Conservation (phyloP, 30 jellyfish, hydroid and myxozoan genomes). For the Chrysaora quinquecirrha region DNA sequence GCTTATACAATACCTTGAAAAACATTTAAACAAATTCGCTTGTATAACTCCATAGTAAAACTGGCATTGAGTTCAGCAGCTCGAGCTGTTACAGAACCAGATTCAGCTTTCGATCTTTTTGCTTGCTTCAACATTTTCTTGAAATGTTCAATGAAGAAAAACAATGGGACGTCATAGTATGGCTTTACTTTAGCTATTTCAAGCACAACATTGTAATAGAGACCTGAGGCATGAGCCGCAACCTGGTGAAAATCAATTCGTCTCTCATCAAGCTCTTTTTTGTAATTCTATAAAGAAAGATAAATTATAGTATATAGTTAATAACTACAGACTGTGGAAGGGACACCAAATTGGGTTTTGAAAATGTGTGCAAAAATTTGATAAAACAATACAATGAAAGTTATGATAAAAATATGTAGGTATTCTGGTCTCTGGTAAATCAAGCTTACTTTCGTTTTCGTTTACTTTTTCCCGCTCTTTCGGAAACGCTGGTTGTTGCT, state of each 20-base stretch:
- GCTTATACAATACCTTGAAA: constrained; percentile 44
- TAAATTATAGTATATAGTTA: background rate
- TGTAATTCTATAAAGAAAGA: constrained; percentile 16
- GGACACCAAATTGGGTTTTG: background rate
- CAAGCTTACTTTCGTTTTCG: no score
- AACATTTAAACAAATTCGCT: constrained; percentile 41
- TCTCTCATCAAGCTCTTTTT: constrained; percentile 25
- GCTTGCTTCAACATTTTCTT: constrained; percentile 52
- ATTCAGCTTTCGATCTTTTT: constrained; percentile 41
- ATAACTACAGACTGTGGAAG: background rate
- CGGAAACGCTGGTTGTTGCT: no score
- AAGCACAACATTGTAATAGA: constrained; percentile 43
- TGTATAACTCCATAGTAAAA: constrained; percentile 51
- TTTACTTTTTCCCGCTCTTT: no score
- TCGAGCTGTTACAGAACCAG: constrained; percentile 53
- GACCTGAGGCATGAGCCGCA: constrained; percentile 30
- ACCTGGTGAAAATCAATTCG: constrained; percentile 50
- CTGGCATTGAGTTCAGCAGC: constrained; percentile 54
- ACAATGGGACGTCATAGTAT: constrained; percentile 48
- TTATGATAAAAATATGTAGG: background rate
- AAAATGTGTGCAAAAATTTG: background rate
- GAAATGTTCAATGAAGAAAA: constrained; percentile 44
- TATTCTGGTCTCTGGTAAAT: background rate
- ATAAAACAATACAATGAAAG: background rate
- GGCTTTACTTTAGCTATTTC: constrained; percentile 22